Evolutionary conservation across 2,797 vertebrate genomes (phyloP), one percentile per base, ranked within the genome.

Genomic region (Argyrosomus regius): DNA sequence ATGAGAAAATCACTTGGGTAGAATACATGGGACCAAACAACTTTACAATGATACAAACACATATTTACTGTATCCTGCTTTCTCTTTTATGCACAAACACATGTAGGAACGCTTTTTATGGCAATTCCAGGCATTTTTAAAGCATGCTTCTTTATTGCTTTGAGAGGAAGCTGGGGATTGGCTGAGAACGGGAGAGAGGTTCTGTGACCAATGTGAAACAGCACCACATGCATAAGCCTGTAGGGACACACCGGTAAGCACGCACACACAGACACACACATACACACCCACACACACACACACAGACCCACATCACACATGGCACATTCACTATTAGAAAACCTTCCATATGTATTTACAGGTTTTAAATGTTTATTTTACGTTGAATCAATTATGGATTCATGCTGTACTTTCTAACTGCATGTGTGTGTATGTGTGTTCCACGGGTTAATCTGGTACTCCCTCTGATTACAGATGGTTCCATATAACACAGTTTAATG

Each of bases 141-240:
- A 88, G 74, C 70, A 76, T 63, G 67, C 77, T 85, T 80, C 75
- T 92, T 91, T 87, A 93, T 90, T 92, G 86, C 90, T 83, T 78
- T 52, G 72, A 87, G 82, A 93, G 90, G 88, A 91, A 92, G 84
- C 86, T 73, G 81, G 63, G 88, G 87, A 92, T 94, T 89, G 86
- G 87, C 78, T 78, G 73, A 78, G 77, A 80, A 77, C 81, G 71
- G 35, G 72, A 90, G 58, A 82, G 85, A 84, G 68, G 80, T 87
- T 90, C 91, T 94, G 92, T 95, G 93, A 95, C 93, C 92, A 94
- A 95, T 94, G 82, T 90, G 88, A 94, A 95, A 94, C 94, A 95
- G 92, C 71, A 65, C 83, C 53, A 48, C 46, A 72, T 79, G 69
- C 68, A 82, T 69, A 70, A 52, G 67, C 20, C 62, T 63, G 50